phyloP scores from a whole-genome alignment of 2,888 invertebrate genomes.

The Conus canariensis region DNA sequence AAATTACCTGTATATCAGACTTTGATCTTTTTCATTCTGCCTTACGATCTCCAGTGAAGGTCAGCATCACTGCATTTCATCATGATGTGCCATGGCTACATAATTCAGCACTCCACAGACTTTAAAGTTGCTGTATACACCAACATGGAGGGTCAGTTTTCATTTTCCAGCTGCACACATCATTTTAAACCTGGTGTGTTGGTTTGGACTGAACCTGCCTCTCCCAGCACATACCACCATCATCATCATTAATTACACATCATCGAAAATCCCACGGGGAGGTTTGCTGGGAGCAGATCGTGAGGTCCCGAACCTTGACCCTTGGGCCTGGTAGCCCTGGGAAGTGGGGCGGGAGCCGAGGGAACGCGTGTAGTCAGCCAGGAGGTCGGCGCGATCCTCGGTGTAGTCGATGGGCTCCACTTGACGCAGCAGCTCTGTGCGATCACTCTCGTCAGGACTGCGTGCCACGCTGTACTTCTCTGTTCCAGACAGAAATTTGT shows the following conservation, averaged over 20 bases:
- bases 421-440: constrained; percentile 88
- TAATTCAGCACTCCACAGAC: no score
- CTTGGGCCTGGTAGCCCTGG: constrained; percentile 64
- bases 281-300: constrained; percentile 56
- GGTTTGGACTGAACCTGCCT: background rate
- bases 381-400: constrained; percentile 58
- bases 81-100: no score
- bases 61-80: no score
- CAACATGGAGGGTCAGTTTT: no score
- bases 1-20: no score
- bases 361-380: constrained; percentile 51
- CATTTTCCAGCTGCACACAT: background rate
- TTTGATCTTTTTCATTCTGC: background rate
- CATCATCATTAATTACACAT: constrained; percentile 57
- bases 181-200: background rate
- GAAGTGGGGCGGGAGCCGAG: constrained; percentile 33
- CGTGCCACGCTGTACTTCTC: constrained; percentile 76
- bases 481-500: background rate
- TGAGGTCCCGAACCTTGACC: constrained; percentile 48
- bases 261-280: constrained; percentile 74
- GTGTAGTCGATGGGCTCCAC: constrained; percentile 83
- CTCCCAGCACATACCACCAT: no score
- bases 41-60: constrained; percentile 15
- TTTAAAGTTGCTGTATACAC: no score
- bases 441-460: constrained; percentile 86